These are phyloP conservation scores for Leptatherina wallacei DNA, from an alignment of 2,797 vertebrate genomes.

Conservation along the genomic window DNA sequence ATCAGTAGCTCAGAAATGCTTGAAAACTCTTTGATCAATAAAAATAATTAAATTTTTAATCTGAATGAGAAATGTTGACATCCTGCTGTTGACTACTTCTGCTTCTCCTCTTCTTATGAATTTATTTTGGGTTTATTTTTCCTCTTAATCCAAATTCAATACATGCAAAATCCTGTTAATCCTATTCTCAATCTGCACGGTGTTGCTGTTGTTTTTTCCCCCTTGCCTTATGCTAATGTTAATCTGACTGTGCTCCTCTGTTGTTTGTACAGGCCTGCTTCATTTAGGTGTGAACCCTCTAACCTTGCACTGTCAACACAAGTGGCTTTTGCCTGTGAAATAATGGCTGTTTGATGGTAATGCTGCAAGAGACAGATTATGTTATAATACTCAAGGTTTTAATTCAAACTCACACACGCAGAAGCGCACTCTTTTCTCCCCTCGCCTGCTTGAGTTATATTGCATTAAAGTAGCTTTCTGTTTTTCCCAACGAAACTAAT, in stretches of 20 bases:
- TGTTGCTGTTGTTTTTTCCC: constrained; percentile 43
- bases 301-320: constrained; percentile 76
- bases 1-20: constrained; percentile 30
- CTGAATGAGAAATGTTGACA: constrained; percentile 24
- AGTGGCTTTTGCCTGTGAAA: constrained; percentile 70
- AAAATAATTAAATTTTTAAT: background rate
- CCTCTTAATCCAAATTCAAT: constrained; percentile 62
- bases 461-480: constrained; percentile 71
- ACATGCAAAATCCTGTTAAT: constrained; percentile 64
- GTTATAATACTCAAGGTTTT: constrained; percentile 79
- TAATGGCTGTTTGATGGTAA: constrained; percentile 77
- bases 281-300: constrained; percentile 68
- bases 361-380: constrained; percentile 77
- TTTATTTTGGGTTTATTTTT: constrained; percentile 42
- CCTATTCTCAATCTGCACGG: constrained; percentile 64
- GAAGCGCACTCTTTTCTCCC: constrained; percentile 11
- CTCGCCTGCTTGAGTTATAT: constrained; percentile 70
- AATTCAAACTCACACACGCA: constrained; percentile 61
- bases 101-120: constrained; percentile 1
- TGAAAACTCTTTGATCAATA: background rate
- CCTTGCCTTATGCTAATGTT: constrained; percentile 64
- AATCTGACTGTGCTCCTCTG: constrained; percentile 66
- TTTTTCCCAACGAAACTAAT: constrained; percentile 82
- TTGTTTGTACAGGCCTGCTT: constrained; percentile 63
- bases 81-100: background rate